These are phyloP conservation scores for Drosophila pectinifera DNA, from an alignment of 1,140 invertebrate genomes.

Conservation along the genomic window DNA sequence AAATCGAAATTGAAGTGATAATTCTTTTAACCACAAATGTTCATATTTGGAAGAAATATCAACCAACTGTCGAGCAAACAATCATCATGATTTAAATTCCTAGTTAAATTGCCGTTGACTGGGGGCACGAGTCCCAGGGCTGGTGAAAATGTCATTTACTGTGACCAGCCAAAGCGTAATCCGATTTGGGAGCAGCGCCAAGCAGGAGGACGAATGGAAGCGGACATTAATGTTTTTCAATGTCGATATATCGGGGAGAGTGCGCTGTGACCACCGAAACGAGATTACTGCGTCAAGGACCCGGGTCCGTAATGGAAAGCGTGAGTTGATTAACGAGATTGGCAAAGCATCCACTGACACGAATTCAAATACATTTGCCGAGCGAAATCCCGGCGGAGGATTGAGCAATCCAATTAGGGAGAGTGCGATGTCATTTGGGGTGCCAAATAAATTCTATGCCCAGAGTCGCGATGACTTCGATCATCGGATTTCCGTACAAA, in stretches of 20 bases:
- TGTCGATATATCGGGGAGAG: conserved; percentile 45
- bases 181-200: conserved; percentile 16
- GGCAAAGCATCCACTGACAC: neutral
- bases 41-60: conserved; percentile 10
- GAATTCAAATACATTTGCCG: conserved; percentile 13
- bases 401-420: conserved; percentile 1
- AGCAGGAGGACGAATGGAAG: conserved; percentile 14
- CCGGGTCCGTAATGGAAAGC: neutral
- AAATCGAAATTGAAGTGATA: neutral
- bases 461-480: conserved; percentile 2
- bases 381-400: conserved; percentile 52
- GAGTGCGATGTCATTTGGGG: conserved; percentile 15
- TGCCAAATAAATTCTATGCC: conserved; percentile 52
- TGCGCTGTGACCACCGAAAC: conserved; percentile 11
- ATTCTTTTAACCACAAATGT: conserved; percentile 12
- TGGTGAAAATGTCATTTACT: conserved; percentile 46
- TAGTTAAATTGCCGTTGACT: conserved; percentile 14
- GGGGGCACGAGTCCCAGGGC: conserved; percentile 14
- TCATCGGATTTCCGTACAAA: neutral
- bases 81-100: conserved; percentile 30
- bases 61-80: conserved; percentile 12
- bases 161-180: conserved; percentile 38
- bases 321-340: conserved; percentile 42
- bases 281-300: conserved; percentile 6
- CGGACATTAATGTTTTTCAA: conserved; percentile 57